Evolutionary conservation across 2,888 invertebrate genomes (phyloP).

Genomic region (Cheilosia vernalis): DNA sequence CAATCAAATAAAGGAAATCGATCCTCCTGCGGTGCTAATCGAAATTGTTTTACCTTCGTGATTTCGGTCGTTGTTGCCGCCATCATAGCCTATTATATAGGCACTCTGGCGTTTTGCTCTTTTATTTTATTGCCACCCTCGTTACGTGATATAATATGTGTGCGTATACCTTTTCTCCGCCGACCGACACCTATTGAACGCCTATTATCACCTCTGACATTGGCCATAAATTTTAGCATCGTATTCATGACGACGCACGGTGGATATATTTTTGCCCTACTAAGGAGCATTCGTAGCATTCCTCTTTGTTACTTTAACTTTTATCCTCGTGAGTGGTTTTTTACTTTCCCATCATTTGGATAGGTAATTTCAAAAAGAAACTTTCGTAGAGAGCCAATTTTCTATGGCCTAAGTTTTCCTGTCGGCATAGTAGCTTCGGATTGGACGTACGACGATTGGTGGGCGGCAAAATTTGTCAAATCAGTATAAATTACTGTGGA

Average conservation of each 20-base stretch:
- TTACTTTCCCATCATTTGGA: too few species aligned
- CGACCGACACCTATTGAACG: conserved; percentile 3
- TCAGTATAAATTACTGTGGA: conserved; percentile 14
- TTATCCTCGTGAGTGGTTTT: too few species aligned
- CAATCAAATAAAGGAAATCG: conserved; percentile 15
- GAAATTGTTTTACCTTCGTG: conserved; percentile 19
- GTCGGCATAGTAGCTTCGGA: too few species aligned
- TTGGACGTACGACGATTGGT: neutral
- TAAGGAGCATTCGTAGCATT: neutral
- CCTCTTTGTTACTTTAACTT: neutral
- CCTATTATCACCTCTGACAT: conserved; percentile 14
- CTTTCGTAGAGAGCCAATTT: too few species aligned
- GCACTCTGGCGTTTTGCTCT: conserved; percentile 1
- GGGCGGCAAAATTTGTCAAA: conserved; percentile 5
- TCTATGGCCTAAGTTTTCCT: too few species aligned
- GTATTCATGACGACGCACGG: conserved; percentile 2
- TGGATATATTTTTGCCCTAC: neutral
- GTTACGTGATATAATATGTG: conserved; percentile 2
- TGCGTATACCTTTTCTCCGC: neutral
- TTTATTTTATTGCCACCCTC: conserved; percentile 25
- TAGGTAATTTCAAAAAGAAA: too few species aligned
- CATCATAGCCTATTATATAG: conserved; percentile 17
- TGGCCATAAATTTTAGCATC: conserved; percentile 9
- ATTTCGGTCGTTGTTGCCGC: conserved; percentile 14
- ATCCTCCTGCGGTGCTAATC: conserved; percentile 40